Conservation (phyloP, 2,113 vertebrate genomes). For the Rhabdornis inornatus region DNA sequence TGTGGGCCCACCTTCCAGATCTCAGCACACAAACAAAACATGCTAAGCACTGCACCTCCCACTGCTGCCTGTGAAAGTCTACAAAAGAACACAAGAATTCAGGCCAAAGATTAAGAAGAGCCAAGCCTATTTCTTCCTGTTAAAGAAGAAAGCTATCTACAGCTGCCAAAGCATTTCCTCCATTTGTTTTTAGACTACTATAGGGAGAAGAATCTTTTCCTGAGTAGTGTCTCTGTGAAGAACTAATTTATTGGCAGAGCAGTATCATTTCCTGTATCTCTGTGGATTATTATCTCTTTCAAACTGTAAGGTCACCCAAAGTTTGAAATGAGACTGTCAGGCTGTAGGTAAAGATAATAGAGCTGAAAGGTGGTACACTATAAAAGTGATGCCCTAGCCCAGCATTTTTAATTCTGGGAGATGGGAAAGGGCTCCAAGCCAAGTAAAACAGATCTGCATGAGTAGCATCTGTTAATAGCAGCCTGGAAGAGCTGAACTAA, state of each 20-base stretch:
- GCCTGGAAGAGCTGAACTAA: background rate
- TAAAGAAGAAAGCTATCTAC: background rate
- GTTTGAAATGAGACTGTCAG: background rate
- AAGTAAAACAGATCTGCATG: background rate
- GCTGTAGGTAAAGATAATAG: background rate
- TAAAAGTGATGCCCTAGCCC: background rate
- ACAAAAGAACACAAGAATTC: background rate
- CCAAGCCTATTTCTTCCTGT: background rate
- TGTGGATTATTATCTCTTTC: background rate
- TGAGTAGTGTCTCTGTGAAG: background rate
- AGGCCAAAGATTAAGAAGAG: background rate
- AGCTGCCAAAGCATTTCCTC: conserved; percentile 17
- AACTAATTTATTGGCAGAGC: background rate
- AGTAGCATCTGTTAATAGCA: background rate
- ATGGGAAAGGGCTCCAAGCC: background rate
- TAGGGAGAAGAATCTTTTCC: background rate
- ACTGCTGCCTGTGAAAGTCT: background rate
- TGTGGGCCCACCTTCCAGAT: background rate
- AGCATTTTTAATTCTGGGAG: background rate
- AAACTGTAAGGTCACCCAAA: background rate
- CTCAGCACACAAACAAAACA: background rate
- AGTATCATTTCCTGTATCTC: background rate
- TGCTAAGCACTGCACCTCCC: background rate
- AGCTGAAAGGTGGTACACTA: background rate
- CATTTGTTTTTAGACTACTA: background rate